Evolutionary conservation across 2,888 invertebrate genomes (phyloP).

Genomic region (Panopea generosa): DNA sequence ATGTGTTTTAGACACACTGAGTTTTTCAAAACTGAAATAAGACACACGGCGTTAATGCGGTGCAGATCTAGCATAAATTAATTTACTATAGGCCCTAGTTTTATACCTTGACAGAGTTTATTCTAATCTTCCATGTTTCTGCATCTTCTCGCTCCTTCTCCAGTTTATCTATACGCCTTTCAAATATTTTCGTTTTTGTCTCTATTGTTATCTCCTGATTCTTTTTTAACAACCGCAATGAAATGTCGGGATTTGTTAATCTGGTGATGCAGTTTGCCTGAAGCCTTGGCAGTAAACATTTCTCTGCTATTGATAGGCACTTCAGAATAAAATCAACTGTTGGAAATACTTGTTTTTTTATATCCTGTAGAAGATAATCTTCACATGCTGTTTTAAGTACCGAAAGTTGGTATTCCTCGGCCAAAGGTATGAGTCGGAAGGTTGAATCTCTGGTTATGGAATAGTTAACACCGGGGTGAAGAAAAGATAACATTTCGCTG

Average conservation of each 20-base stretch:
- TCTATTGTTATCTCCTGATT: slow-evolving; percentile 40
- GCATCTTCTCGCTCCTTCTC: slow-evolving; percentile 52
- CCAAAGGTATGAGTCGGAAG: slow-evolving; percentile 59
- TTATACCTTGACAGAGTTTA: slow-evolving; percentile 53
- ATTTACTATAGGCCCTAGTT: too few relatives aligned
- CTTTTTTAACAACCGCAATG: slow-evolving; percentile 43
- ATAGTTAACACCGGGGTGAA: slow-evolving; percentile 63
- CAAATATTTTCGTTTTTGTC: slow-evolving; percentile 57
- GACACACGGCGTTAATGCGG: too few relatives aligned
- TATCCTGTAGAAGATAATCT: slow-evolving; percentile 45
- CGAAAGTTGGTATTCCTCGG: slow-evolving; percentile 66
- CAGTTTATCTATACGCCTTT: slow-evolving; percentile 49
- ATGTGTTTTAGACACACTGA: too few relatives aligned
- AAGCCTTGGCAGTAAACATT: slow-evolving; percentile 41
- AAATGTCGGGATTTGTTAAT: slow-evolving; percentile 35
- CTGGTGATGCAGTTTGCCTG: slow-evolving; percentile 23
- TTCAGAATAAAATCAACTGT: slow-evolving; percentile 52
- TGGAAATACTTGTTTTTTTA: slow-evolving; percentile 28
- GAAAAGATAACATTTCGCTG: slow-evolving; percentile 59
- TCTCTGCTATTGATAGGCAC: slow-evolving; percentile 54
- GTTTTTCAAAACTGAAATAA: too few relatives aligned
- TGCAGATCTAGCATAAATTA: too few relatives aligned
- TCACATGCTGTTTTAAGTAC: slow-evolving; percentile 66
- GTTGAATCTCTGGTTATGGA: slow-evolving; percentile 49
- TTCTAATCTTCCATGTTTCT: slow-evolving; percentile 45